phyloP scores from a whole-genome alignment of 2,888 invertebrate genomes.

The Hirtodrosophila cameraria region DNA sequence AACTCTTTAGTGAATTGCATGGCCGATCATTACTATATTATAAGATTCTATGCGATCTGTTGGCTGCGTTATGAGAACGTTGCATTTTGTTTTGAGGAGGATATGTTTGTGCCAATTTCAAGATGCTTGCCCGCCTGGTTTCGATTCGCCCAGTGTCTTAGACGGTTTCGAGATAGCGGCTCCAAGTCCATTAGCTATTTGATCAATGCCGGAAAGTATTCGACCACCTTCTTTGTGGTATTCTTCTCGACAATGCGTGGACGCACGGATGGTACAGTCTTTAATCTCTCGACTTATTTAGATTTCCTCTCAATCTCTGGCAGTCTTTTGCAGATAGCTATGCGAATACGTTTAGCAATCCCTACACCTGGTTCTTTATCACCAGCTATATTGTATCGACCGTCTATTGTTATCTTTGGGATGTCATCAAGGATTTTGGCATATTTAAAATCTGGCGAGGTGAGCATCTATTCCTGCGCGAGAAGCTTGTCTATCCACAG shows the following conservation, averaged over 20 bases:
- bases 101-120: conserved; percentile 91
- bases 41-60: conserved; percentile 91
- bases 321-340: conserved; percentile 85
- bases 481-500: conserved; percentile 98
- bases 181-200: conserved; percentile 94
- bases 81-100: conserved; percentile 85
- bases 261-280: conserved; percentile 74
- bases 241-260: conserved; percentile 88
- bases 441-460: conserved; percentile 94
- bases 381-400: conserved; percentile 92
- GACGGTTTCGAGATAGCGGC: conserved; percentile 95
- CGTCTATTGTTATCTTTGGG: conserved; percentile 97
- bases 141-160: conserved; percentile 97
- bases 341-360: conserved; percentile 88
- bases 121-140: conserved; percentile 98
- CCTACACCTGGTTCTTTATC: conserved; percentile 94
- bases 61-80: conserved; percentile 37
- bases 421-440: conserved; percentile 99
- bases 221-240: conserved; percentile 96
- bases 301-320: conserved; percentile 38
- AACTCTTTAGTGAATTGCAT: conserved; percentile 95
- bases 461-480: conserved; percentile 94
- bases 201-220: conserved; percentile 98
- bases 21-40: conserved; percentile 95
- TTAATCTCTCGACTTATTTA: not conserved